phyloP scores from a whole-genome alignment of 2,888 invertebrate genomes.

The Drosophila mimetica region DNA sequence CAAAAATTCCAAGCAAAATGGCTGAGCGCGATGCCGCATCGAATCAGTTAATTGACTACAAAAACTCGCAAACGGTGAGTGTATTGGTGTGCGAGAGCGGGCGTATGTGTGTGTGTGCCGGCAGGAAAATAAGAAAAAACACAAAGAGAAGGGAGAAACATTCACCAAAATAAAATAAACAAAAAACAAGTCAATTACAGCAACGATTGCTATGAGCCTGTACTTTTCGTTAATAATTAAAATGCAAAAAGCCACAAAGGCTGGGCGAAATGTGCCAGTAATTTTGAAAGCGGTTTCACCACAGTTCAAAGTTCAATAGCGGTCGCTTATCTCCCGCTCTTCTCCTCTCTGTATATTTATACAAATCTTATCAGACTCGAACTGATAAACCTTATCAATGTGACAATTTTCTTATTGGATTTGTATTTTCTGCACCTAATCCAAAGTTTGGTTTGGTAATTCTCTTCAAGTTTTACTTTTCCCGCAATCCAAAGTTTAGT shows the following conservation, averaged over 20 bases:
- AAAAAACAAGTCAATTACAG: conserved; percentile 17
- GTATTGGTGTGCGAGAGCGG: neutral
- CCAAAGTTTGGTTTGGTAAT: neutral
- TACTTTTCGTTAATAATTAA: conserved; percentile 15
- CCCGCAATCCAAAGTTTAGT: conserved; percentile 9
- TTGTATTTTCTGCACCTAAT: conserved; percentile 12
- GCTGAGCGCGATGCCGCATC: conserved; percentile 86
- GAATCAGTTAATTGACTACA: conserved; percentile 88
- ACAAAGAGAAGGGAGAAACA: conserved; percentile 10
- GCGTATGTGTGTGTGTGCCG: conserved; percentile 13
- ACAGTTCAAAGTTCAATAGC: conserved; percentile 36
- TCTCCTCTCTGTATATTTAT: conserved; percentile 1
- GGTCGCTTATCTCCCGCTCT: neutral
- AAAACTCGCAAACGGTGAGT: conserved; percentile 87
- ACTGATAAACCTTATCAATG: conserved; percentile 29
- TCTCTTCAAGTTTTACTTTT: neutral
- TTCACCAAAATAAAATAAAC: conserved; percentile 31
- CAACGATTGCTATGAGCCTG: conserved; percentile 23
- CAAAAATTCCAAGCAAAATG: conserved; percentile 62
- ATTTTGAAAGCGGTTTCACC: conserved; percentile 7
- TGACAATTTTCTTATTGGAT: conserved; percentile 11
- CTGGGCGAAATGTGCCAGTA: neutral
- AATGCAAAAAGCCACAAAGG: conserved; percentile 7
- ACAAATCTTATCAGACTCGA: conserved; percentile 20
- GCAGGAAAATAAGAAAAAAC: conserved; percentile 4